Conservation (phyloP, 2,888 invertebrate species). For the Halictus ligatus region DNA sequence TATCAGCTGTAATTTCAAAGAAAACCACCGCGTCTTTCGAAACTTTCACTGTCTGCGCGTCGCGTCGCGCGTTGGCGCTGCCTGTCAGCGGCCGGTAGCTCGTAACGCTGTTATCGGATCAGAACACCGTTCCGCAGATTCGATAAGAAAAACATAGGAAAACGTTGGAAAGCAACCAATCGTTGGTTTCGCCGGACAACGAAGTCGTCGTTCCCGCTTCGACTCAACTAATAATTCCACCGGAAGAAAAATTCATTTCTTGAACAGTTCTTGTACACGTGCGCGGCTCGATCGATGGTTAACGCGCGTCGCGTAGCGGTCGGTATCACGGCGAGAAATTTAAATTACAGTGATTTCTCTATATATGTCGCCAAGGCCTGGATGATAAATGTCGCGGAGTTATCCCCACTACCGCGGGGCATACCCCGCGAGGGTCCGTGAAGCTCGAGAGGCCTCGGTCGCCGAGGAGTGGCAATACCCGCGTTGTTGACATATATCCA, state of each 20-base stretch:
- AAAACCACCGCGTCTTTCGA: constrained; percentile 41
- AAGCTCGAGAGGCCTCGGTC: too few relatives aligned
- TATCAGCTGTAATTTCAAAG: constrained; percentile 44
- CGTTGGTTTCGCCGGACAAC: not conserved
- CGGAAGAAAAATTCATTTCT: not conserved
- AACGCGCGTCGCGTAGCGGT: too few relatives aligned
- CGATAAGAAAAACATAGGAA: constrained; percentile 28
- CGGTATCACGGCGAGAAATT: too few relatives aligned
- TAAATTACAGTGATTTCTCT: too few relatives aligned
- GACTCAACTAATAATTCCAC: too few relatives aligned
- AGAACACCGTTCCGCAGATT: constrained; percentile 37
- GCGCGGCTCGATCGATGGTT: not conserved
- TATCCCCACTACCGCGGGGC: too few relatives aligned
- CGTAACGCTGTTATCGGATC: constrained; percentile 56
- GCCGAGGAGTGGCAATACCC: too few relatives aligned
- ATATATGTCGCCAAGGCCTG: too few relatives aligned
- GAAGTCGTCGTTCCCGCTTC: too few relatives aligned
- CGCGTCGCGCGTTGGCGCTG: not conserved
- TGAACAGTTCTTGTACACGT: not conserved
- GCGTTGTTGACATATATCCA: too few relatives aligned
- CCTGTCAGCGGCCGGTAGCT: constrained; percentile 12
- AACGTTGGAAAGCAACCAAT: constrained; percentile 27
- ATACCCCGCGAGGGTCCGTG: too few relatives aligned
- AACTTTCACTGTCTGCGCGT: constrained; percentile 49
- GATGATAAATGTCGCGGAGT: too few relatives aligned